Base-by-base conservation (phyloP, 2,797 vertebrate genomes). In the Trachurus trachurus region DNA sequence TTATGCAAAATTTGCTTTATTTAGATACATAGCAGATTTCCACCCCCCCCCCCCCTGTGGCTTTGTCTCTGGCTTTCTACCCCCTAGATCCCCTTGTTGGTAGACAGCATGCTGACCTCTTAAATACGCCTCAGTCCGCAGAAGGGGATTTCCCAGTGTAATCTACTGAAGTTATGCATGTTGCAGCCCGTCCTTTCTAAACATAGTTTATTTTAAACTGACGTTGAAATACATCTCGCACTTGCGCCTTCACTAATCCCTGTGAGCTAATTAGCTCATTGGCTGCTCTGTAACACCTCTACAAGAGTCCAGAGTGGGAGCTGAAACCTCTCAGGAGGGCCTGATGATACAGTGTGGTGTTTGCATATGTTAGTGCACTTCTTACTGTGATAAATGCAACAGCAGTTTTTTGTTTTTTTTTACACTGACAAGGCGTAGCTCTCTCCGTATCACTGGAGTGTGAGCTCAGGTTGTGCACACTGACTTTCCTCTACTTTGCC, bases 161-260 rank as follows among this genome's bases (percentile, higher is more conserved):
- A 92, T 90, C 89, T 90, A 66, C 79, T 77, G 31, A 74, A 83
- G 77, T 71, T 80, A 62, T 82, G 53, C 72, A 34, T 74, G 66
- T 67, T 57, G 59, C 57, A 47, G 66, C 54, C 74, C 54, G 26
- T 85, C 9, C 34, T 72, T 88, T 93, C 88, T 93, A 93, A 93
- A 93, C 82, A 89, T 90, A 89, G 85, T 87, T 80, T 77, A 80
- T 89, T 89, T 78, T 71, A 67, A 89, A 85, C 67, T 81, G 72
- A 65, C 6, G 80, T 77, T 87, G 80, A 89, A 90, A 89, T 85
- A 42, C 68, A 86, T 87, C 77, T 84, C 17, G 22, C 53, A 42
- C 81, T 76, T 69, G 67, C 6, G 31, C 47, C 76, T 37, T 47
- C 53, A 16, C 45, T 88, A 87, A 92, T 90, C 87, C 65, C 52